Percentiles rank a stretch among this genome's conserved stretches.
These are phyloP conservation scores for Chrysomallon squamiferum DNA, from an alignment of 1,140 invertebrate species.

Conservation along the genomic window DNA sequence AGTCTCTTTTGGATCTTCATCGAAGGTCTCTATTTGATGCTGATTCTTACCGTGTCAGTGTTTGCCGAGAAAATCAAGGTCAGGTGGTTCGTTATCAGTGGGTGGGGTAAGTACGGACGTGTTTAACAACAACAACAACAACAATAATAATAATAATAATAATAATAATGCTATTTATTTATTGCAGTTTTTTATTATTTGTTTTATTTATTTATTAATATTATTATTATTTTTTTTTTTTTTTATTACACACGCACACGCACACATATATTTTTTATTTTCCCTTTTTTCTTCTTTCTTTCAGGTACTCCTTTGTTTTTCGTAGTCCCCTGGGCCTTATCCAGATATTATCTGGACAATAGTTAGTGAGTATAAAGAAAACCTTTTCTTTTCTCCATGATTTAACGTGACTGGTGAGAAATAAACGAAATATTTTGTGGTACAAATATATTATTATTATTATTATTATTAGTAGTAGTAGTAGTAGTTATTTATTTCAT, in stretches of 20 bases:
- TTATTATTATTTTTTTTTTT: constrained; percentile 1
- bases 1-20: constrained; percentile 84
- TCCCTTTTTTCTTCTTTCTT: constrained; percentile 8
- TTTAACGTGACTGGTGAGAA: too few species aligned
- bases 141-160: neutral
- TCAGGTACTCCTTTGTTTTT: constrained; percentile 57
- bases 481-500: too few species aligned
- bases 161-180: neutral
- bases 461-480: too few species aligned
- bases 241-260: neutral
- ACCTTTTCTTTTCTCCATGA: too few species aligned
- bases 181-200: neutral
- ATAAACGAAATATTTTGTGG: too few species aligned
- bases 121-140: neutral
- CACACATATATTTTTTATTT: neutral
- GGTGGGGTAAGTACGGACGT: constrained; percentile 73
- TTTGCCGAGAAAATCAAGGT: constrained; percentile 75
- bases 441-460: too few species aligned
- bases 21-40: constrained; percentile 81
- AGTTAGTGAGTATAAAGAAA: constrained; percentile 59
- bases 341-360: constrained; percentile 68
- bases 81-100: constrained; percentile 71
- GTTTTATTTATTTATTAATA: neutral
- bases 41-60: constrained; percentile 74
- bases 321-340: constrained; percentile 69